Evolutionary conservation across 2,113 vertebrate species (phyloP).

Genomic region (Mugil cephalus): DNA sequence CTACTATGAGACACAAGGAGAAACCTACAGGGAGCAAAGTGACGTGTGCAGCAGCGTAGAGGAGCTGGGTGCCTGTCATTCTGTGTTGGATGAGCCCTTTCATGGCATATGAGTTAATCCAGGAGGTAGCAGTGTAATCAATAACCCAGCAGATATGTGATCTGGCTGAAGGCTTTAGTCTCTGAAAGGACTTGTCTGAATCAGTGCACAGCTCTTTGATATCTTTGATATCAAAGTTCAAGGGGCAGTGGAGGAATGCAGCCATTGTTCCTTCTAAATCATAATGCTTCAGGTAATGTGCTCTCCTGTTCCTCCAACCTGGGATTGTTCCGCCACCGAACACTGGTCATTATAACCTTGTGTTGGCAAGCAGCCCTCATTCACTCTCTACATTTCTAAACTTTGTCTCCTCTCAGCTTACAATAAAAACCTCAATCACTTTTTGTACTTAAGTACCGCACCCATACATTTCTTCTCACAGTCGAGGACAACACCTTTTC

Average conservation of each 20-base stretch:
- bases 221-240: slow-evolving; percentile 77
- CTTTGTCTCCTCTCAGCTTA: slow-evolving; percentile 57
- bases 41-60: slow-evolving; percentile 29
- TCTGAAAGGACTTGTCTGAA: slow-evolving; percentile 64
- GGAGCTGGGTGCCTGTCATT: slow-evolving; percentile 42
- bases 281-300: slow-evolving; percentile 63
- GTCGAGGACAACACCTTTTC: neutral
- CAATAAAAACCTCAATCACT: slow-evolving; percentile 27
- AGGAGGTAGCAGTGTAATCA: slow-evolving; percentile 66
- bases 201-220: slow-evolving; percentile 72
- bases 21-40: slow-evolving; percentile 4
- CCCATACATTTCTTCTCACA: slow-evolving; percentile 12
- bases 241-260: slow-evolving; percentile 64
- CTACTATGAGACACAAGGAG: slow-evolving; percentile 19
- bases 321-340: slow-evolving; percentile 55
- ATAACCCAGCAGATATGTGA: slow-evolving; percentile 75
- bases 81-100: slow-evolving; percentile 45
- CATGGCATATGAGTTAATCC: slow-evolving; percentile 54
- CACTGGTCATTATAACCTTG: slow-evolving; percentile 57
- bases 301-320: slow-evolving; percentile 37
- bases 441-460: slow-evolving; percentile 20
- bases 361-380: slow-evolving; percentile 43
- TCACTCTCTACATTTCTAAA: slow-evolving; percentile 31
- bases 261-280: slow-evolving; percentile 73
- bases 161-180: slow-evolving; percentile 54